A percentile compares a stretch with the other conserved stretches of the same genome.
These are phyloP conservation scores for Myiopsitta monachus DNA, from an alignment of 2,113 vertebrate species.

Conservation along the genomic window DNA sequence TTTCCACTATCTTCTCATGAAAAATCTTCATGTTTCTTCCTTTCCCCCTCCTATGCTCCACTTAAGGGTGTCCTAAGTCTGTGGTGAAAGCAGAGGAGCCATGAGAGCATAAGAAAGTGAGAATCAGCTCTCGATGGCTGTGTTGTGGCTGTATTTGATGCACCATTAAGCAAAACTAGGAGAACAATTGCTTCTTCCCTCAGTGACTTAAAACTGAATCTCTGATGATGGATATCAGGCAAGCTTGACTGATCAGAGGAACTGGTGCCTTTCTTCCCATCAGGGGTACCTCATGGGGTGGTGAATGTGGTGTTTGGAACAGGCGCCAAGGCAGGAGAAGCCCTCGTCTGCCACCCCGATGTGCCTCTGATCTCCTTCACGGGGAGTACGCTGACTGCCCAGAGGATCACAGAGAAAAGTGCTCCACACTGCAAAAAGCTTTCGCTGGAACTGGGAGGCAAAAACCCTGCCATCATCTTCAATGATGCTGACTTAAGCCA, in stretches of 20 bases:
- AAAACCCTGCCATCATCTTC: slow-evolving; percentile 93
- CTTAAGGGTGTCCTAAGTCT: background rate
- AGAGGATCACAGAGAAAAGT: slow-evolving; percentile 81
- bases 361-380: slow-evolving; percentile 94
- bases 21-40: background rate
- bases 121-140: background rate
- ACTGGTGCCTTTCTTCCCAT: background rate
- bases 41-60: background rate
- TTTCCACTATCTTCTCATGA: background rate
- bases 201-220: background rate
- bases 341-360: slow-evolving; percentile 87
- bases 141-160: background rate
- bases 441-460: slow-evolving; percentile 93
- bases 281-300: slow-evolving; percentile 91
- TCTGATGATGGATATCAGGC: background rate
- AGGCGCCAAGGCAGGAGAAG: slow-evolving; percentile 82
- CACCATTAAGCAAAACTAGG: background rate
- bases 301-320: slow-evolving; percentile 91
- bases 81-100: background rate
- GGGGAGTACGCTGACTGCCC: slow-evolving; percentile 89
- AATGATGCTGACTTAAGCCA: slow-evolving; percentile 87
- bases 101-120: background rate
- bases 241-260: background rate
- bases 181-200: background rate
- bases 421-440: slow-evolving; percentile 91